phyloP scores from a whole-genome alignment of 2,113 vertebrate genomes.

The Mustela lutreola region DNA sequence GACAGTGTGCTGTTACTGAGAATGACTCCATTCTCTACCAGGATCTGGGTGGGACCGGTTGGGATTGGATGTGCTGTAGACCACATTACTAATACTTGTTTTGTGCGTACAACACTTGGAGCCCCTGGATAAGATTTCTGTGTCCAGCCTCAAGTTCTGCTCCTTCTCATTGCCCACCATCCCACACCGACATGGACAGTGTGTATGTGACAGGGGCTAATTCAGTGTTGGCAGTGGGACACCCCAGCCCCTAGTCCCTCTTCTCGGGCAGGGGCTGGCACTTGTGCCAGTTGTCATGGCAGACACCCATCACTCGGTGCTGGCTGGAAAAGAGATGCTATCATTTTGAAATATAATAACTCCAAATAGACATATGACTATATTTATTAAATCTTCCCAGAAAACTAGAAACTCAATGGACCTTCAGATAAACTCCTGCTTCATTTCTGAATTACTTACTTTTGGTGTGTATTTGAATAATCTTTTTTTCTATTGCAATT shows the following conservation, averaged over 20 bases:
- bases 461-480: not conserved
- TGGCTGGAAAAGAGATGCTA: not conserved
- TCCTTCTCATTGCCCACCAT: constrained; percentile 93
- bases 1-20: constrained; percentile 96
- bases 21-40: constrained; percentile 98
- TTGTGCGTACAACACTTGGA: constrained; percentile 98
- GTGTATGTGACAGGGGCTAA: constrained; percentile 95
- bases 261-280: not conserved
- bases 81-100: constrained; percentile 97
- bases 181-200: constrained; percentile 93
- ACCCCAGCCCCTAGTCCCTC: not conserved
- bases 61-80: constrained; percentile 99
- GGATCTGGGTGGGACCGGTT: constrained; percentile 97
- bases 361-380: not conserved
- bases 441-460: not conserved
- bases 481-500: not conserved
- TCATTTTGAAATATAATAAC: not conserved
- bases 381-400: not conserved
- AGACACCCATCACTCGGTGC: fast-evolving
- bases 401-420: not conserved
- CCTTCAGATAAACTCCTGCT: not conserved
- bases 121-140: constrained; percentile 97
- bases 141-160: constrained; percentile 94
- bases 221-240: constrained; percentile 32
- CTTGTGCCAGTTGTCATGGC: not conserved